Percentiles rank a stretch among this genome's conserved stretches.
These are phyloP conservation scores for Myathropa florea DNA, from an alignment of 2,888 invertebrate genomes.

Conservation along the genomic window DNA sequence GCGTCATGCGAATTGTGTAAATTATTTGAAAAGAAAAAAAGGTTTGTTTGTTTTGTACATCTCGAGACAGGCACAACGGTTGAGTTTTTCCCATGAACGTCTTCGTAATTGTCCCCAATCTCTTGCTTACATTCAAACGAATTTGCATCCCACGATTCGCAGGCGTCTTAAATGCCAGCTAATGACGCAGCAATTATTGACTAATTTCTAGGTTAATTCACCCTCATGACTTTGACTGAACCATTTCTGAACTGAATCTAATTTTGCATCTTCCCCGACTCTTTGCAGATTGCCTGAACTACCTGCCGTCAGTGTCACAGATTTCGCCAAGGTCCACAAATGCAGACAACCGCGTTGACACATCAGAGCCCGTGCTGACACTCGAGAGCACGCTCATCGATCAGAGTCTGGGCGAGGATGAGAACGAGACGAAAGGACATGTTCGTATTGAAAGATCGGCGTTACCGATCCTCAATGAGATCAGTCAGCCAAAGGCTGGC, in stretches of 20 bases:
- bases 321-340: constrained; percentile 85
- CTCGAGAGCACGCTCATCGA: constrained; percentile 76
- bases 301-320: constrained; percentile 83
- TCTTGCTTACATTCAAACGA: background rate
- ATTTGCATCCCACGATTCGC: background rate
- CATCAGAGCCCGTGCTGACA: constrained; percentile 71
- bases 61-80: background rate
- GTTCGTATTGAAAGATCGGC: constrained; percentile 83
- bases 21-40: no score
- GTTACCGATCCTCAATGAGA: constrained; percentile 83
- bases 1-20: no score
- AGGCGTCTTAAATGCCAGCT: background rate
- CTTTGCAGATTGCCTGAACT: constrained; percentile 49
- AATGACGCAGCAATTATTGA: background rate
- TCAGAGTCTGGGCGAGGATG: constrained; percentile 73
- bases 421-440: constrained; percentile 78
- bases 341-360: constrained; percentile 72
- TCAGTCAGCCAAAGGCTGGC: constrained; percentile 79
- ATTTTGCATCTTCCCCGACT: background rate
- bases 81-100: background rate
- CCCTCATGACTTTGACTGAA: no score
- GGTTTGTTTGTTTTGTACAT: background rate
- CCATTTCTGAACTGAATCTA: background rate
- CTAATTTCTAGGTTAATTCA: constrained; percentile 7
- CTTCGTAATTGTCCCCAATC: constrained; percentile 7